These are phyloP conservation scores for Diplolepis rosae DNA, from an alignment of 2,888 invertebrate species.

Conservation along the genomic window DNA sequence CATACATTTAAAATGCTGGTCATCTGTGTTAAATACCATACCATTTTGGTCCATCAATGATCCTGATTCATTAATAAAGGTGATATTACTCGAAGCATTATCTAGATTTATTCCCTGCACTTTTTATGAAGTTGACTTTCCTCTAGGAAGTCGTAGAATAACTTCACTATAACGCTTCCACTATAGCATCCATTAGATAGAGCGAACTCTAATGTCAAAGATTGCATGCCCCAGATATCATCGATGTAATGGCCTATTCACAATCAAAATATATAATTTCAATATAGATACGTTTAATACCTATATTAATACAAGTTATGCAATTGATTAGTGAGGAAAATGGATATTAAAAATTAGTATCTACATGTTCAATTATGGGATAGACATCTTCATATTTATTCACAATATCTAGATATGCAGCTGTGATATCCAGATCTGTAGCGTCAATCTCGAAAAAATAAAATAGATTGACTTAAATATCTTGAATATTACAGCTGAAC, in stretches of 20 bases:
- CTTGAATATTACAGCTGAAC: too few relatives aligned
- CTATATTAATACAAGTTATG: background rate
- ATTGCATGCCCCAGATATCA: background rate
- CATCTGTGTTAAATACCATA: too few relatives aligned
- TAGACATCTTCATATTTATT: too few relatives aligned
- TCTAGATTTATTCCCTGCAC: constrained; percentile 30
- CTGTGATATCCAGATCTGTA: too few relatives aligned
- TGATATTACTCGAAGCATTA: constrained; percentile 28
- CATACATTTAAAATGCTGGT: constrained; percentile 57
- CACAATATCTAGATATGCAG: too few relatives aligned
- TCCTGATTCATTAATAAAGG: constrained; percentile 25
- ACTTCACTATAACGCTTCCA: background rate
- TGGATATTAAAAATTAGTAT: too few relatives aligned
- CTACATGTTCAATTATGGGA: too few relatives aligned
- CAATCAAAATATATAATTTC: background rate
- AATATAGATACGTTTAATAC: background rate
- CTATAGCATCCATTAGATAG: background rate
- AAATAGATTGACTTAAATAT: too few relatives aligned
- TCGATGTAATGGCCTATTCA: background rate
- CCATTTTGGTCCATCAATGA: constrained; percentile 18
- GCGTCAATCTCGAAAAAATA: too few relatives aligned
- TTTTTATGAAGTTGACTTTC: background rate
- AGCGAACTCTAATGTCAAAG: too few relatives aligned
- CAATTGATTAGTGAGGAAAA: too few relatives aligned
- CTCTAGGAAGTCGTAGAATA: background rate